Base-by-base conservation (phyloP, 1,140 invertebrate genomes). In the Bombus fervidus region DNA sequence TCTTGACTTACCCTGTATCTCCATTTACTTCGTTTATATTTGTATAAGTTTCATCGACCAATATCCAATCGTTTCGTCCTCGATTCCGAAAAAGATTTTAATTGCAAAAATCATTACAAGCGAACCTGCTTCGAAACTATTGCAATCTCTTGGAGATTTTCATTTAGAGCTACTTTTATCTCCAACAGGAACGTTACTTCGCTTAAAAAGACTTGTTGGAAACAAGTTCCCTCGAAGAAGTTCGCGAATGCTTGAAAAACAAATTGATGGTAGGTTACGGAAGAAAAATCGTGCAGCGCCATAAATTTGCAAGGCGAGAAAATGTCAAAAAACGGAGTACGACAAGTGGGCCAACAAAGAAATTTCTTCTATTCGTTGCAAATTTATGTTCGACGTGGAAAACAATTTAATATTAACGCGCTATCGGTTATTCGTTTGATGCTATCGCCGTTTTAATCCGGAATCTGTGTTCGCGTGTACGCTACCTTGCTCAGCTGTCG, bases 331-430 rank as follows among this genome's bases (percentile, higher is more conserved):
- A 15, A 47, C 6, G 18, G 15, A 47, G 47, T 47, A 47, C 5
- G 47, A 18, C 5, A 47, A 18, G 15, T 18, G 18, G 47, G 47
- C 6, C 18, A 47, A 47, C 47, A 47, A 5, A 47, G 47, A 47
- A 15, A 47, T 47, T 18, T 47, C 47, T 47, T 4, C 47, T 47
- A 6, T 18, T 47, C 5, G 47, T 47, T 47, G 47, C 47, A 18
- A 47, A 15, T 6, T 47, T 18, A 6, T 18, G 15, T 18, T 47
- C 15, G 15, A 47, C 12, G 12, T 13, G 22, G 9, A 66, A 66
- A 79, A 66, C 59, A 47, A 79, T 79, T 66, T 8, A 68, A 79
- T 79, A 37, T 68, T 47, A 79, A 66, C 22, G 59, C n/a, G 8
- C 28, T 2, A 18, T 78, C 76, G 59, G 66, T 78, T 78, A 78